Conservation (phyloP, 2,113 vertebrate species). For the Onychorhynchus coronatus region DNA sequence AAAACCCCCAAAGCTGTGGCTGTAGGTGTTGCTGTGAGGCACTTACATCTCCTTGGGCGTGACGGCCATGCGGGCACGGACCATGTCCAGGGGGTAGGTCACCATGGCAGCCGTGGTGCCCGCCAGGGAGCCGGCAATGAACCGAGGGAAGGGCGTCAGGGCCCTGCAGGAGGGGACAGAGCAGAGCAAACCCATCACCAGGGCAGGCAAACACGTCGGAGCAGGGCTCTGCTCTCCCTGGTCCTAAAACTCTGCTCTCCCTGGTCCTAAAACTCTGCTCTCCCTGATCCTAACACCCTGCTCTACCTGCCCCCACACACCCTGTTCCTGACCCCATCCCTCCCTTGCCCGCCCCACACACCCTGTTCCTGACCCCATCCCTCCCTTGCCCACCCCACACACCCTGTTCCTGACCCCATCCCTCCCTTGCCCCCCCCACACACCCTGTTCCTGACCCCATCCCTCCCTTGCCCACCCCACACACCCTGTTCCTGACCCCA, state of each 20-base stretch:
- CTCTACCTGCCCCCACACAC: too few relatives aligned
- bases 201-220: not conserved
- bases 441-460: too few relatives aligned
- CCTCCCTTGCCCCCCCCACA: too few relatives aligned
- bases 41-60: constrained; percentile 98
- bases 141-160: constrained; percentile 88
- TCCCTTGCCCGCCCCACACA: too few relatives aligned
- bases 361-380: too few relatives aligned
- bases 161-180: constrained; percentile 70
- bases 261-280: too few relatives aligned
- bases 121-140: constrained; percentile 89
- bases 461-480: too few relatives aligned
- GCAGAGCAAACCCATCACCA: constrained; percentile 3
- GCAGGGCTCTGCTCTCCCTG: not conserved
- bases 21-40: not conserved
- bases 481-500: too few relatives aligned
- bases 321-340: too few relatives aligned
- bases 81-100: constrained; percentile 96
- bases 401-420: too few relatives aligned
- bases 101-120: constrained; percentile 88
- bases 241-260: not conserved
- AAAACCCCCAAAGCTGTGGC: not conserved
- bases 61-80: constrained; percentile 97
- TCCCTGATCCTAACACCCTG: too few relatives aligned
- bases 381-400: too few relatives aligned